These are phyloP conservation scores for Archips crataeganus DNA, from an alignment of 2,888 invertebrate species.

Conservation along the genomic window DNA sequence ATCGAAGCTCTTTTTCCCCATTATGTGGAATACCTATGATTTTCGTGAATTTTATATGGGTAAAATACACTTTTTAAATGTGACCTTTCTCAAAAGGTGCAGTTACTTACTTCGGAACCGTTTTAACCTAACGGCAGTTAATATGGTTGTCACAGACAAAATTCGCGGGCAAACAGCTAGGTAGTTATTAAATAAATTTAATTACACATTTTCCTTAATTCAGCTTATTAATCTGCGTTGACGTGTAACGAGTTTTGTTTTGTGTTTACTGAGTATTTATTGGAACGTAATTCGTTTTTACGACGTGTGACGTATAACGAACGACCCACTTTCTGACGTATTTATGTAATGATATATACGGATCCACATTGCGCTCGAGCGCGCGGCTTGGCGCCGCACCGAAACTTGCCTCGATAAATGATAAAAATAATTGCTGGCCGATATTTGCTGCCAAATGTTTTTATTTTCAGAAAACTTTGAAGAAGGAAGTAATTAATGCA, in stretches of 20 bases:
- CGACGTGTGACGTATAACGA: conserved; percentile 22
- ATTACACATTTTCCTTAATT: neutral
- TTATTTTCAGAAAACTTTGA: neutral
- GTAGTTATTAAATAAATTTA: too few species aligned
- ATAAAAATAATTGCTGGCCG: conserved; percentile 17
- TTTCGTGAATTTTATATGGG: too few species aligned
- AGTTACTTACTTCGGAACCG: too few species aligned
- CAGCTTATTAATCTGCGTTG: neutral
- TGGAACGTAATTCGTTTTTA: conserved; percentile 12
- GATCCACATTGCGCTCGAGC: neutral
- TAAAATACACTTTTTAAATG: too few species aligned
- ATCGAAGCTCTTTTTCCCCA: too few species aligned
- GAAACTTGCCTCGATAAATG: conserved; percentile 4
- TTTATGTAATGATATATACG: conserved; percentile 35
- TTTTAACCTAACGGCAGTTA: too few species aligned
- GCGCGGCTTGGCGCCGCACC: conserved; percentile 7
- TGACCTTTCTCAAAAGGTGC: too few species aligned
- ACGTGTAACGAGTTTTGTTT: neutral
- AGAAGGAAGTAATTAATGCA: neutral
- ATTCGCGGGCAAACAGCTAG: too few species aligned
- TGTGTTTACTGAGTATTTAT: neutral
- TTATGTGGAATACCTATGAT: too few species aligned
- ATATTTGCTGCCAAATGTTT: conserved; percentile 8
- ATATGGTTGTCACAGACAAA: too few species aligned
- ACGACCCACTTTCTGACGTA: conserved; percentile 32